Evolutionary conservation across 2,888 invertebrate genomes (phyloP), one percentile per base, ranked within the genome.

Genomic region (Dicyrtomina minuta): DNA sequence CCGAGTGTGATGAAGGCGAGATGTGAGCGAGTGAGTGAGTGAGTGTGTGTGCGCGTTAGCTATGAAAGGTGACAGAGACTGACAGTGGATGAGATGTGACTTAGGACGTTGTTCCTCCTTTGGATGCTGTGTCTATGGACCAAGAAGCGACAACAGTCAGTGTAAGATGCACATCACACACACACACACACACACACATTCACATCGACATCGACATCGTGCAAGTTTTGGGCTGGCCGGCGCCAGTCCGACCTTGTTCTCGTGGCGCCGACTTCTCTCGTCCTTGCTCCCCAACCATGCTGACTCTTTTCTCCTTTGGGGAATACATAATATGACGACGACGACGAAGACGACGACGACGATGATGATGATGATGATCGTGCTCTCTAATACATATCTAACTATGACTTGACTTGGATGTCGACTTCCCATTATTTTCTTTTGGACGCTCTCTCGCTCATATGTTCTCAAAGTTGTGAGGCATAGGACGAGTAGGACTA

Each of bases 221-320:
- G 61, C 61, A 61, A 61, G 43, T 43, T 61, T 66, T 68, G 61
- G 61, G 27, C 62, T 51, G 61, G 61, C 68, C 62, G 68, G 68
- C 68, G 68, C 68, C 68, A 51, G 39, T 39, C 55, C 68, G 68
- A 68, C 68, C 68, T 68, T 68, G 68, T 68, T 61, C 61, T 61
- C 51, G 39, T 61, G 68, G 68, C 68, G 68, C 68, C 68, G 62
- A 68, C 61, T 68, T 68, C 62, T 68, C 55, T 60, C 68, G 68
- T 58, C 66, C 66, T 66, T 66, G 66, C 56, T 58, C 43, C 66
- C 51, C 51, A 24, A 44, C 26, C 17, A 56, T 22, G 59, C 61
- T 22, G 24, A 61, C 43, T 61, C 53, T 53, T 53, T 10, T 10
- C 24, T 27, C 26, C 15, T 55, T 20, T 55, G n/a, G 10, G 4